Evolutionary conservation across 2,797 vertebrate species (phyloP).

Genomic region (Allobates femoralis): DNA sequence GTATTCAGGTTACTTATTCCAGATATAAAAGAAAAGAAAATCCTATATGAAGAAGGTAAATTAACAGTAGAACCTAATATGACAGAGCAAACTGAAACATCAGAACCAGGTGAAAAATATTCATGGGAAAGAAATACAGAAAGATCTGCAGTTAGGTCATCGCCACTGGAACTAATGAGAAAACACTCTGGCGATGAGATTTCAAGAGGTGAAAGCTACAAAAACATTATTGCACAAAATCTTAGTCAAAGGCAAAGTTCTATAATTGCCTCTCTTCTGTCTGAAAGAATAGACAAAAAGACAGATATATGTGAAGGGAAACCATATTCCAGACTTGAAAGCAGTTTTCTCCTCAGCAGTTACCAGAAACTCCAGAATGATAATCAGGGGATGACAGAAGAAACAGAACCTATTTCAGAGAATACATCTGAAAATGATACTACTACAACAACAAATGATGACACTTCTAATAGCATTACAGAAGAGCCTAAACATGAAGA

Average conservation of each 20-base stretch:
- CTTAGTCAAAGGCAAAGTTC: conserved; percentile 68
- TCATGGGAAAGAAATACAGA: conserved; percentile 29
- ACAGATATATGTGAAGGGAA: rapidly evolving
- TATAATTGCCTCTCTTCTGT: conserved; percentile 69
- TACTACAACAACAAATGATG: not conserved
- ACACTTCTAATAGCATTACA: conserved; percentile 62
- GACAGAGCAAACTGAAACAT: conserved; percentile 48
- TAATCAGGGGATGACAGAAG: not conserved
- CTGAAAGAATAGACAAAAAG: conserved; percentile 70
- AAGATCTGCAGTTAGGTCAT: conserved; percentile 40
- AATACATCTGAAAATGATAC: conserved; percentile 38
- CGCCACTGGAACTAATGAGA: conserved; percentile 79
- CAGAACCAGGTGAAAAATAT: conserved; percentile 38
- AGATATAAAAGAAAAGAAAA: conserved; percentile 68
- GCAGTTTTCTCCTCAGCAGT: conserved; percentile 84
- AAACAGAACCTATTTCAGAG: conserved; percentile 66
- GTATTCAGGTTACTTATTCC: conserved; percentile 37
- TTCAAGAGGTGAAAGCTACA: not conserved
- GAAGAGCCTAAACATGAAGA: conserved; percentile 66
- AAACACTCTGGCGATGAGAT: conserved; percentile 63
- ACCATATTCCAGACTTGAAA: conserved; percentile 83
- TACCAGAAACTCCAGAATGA: conserved; percentile 62
- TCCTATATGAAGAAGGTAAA: conserved; percentile 64
- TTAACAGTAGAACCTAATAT: conserved; percentile 63
- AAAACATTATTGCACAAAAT: conserved; percentile 65